Percentiles rank a stretch among this genome's conserved stretches.
phyloP scores from a whole-genome alignment of 1,140 invertebrate species.

The Anoplolepis gracilipes region DNA sequence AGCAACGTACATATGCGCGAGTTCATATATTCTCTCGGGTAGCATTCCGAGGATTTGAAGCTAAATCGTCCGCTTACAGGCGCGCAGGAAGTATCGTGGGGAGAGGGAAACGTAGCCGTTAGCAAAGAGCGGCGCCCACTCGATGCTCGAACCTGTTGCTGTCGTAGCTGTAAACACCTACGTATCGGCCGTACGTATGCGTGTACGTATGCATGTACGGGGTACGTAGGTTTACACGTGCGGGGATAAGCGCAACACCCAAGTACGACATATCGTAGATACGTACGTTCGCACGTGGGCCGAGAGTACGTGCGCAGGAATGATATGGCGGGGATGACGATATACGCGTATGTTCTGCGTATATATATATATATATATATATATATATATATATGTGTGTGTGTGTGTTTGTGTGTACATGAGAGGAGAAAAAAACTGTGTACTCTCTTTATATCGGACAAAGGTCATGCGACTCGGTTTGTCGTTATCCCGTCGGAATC shows the following conservation, averaged over 20 bases:
- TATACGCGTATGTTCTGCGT: too few species aligned
- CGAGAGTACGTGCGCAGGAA: slow-evolving; percentile 55
- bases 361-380: too few species aligned
- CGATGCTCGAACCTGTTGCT: slow-evolving; percentile 81
- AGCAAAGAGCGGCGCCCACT: slow-evolving; percentile 82
- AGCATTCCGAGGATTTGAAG: slow-evolving; percentile 73
- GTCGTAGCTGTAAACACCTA: slow-evolving; percentile 65
- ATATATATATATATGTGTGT: too few species aligned
- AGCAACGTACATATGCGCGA: not conserved
- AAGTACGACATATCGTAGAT: slow-evolving; percentile 52
- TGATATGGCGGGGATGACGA: slow-evolving; percentile 42
- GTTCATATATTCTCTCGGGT: slow-evolving; percentile 44
- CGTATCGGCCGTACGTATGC: slow-evolving; percentile 3
- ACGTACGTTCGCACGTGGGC: slow-evolving; percentile 59
- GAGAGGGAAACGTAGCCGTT: slow-evolving; percentile 74
- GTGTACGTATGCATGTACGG: not conserved
- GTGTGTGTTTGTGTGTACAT: not conserved
- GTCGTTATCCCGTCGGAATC: not conserved
- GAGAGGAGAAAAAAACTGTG: slow-evolving; percentile 17
- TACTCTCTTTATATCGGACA: slow-evolving; percentile 28
- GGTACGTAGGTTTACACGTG: slow-evolving; percentile 53
- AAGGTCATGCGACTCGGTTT: slow-evolving; percentile 8
- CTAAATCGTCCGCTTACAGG: slow-evolving; percentile 68
- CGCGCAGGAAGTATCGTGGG: slow-evolving; percentile 57
- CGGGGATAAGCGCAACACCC: slow-evolving; percentile 42